Percentiles rank a stretch among this genome's conserved stretches.
Evolutionary conservation across 2,113 vertebrate genomes (phyloP).

Genomic region (Tamias sibiricus): DNA sequence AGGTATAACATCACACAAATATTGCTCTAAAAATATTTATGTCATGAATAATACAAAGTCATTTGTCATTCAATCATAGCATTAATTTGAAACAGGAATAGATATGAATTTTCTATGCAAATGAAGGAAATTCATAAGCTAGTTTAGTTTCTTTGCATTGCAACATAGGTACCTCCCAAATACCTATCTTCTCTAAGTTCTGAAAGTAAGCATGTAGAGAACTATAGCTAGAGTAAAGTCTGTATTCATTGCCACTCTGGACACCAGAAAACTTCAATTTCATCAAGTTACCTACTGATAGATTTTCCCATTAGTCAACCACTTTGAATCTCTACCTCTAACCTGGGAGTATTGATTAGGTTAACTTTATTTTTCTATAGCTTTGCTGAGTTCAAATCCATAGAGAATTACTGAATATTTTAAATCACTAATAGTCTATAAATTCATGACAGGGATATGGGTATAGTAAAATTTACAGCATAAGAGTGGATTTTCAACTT

Average conservation of each 20-base stretch:
- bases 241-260: neutral
- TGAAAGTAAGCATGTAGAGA: neutral
- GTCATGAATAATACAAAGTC: slow-evolving; percentile 28
- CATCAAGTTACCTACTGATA: neutral
- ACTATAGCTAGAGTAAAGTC: accelerated
- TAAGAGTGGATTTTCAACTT: neutral
- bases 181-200: neutral
- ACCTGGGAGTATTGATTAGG: neutral
- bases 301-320: neutral
- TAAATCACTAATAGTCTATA: neutral
- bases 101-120: slow-evolving; percentile 25
- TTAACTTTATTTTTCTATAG: neutral
- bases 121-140: slow-evolving; percentile 40
- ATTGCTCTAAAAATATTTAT: slow-evolving; percentile 59
- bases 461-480: neutral
- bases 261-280: neutral
- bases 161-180: neutral
- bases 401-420: neutral
- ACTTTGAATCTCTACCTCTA: neutral
- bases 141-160: neutral
- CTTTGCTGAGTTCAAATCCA: neutral
- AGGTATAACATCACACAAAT: slow-evolving; percentile 43
- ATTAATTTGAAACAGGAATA: slow-evolving; percentile 47
- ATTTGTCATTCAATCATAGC: slow-evolving; percentile 54
- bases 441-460: accelerated